Base-by-base conservation (phyloP, 2,113 vertebrate species). In the Raja brachyura region DNA sequence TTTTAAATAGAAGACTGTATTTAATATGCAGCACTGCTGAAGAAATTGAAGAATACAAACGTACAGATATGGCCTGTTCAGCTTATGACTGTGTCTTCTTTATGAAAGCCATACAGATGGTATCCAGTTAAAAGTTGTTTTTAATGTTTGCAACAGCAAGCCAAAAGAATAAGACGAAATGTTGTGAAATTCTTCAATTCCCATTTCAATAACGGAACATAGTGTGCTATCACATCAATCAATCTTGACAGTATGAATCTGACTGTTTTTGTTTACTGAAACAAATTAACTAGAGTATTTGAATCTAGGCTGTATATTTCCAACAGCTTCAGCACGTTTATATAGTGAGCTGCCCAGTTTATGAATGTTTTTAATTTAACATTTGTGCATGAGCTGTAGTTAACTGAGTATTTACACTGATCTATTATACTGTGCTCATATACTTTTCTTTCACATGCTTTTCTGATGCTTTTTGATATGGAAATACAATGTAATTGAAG, bases 161-260 rank as follows among this genome's bases (percentile, higher is more conserved):
- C 8, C 88, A 39, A 73, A 68, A 31, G 68, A 92, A 39, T 63
- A 66, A 70, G 16, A 31, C 20, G 86, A 28, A 90, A 92, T 70
- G 88, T 73, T 90, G 63, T 73, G 88, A 73, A 70, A 73, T 92
- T 48, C 39, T 92, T 92, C 31, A 92, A 33, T 92, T 48, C 90
- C 33, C 90, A 70, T 25, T 70, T 92, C 31, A 25, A 39, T 92
- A 73, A 25, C 70, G 18, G 20, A 92, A 73, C 31, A 33, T 18
- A 70, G 20, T 48, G 33, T 39, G 31, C 66, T 92, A 2, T 25
- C 9, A 92, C 33, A 73, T 73, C 33, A 48, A 92, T 92, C 66
- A 92, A 31, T 48, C 5, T 66, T 92, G 88, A 68, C 66, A 70
- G 63, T 25, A 70, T 70, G 66, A 6, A 48, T 92, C 33, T 48